phyloP scores from a whole-genome alignment of 2,888 invertebrate genomes.

The Phortica okadai region DNA sequence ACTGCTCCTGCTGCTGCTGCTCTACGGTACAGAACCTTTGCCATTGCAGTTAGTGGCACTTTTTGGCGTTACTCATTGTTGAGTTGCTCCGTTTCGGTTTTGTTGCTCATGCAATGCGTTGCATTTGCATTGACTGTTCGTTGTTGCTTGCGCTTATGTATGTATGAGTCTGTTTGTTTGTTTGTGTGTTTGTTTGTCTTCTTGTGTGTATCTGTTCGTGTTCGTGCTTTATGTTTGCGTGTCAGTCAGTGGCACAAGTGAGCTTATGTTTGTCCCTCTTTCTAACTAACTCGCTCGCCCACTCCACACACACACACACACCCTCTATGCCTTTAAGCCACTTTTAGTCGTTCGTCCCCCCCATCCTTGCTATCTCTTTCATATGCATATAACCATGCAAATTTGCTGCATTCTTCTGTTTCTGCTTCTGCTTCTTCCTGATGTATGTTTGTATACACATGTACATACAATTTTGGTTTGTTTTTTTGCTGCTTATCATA shows the following conservation, averaged over 20 bases:
- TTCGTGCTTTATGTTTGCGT: not conserved
- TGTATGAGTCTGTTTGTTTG: not conserved
- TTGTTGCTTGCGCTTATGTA: constrained; percentile 31
- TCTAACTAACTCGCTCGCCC: not conserved
- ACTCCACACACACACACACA: not conserved
- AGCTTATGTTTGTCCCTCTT: not conserved
- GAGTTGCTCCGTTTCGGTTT: constrained; percentile 35
- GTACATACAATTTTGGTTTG: too few relatives aligned
- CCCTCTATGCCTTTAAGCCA: not conserved
- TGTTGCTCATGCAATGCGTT: constrained; percentile 36
- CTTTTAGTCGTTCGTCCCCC: not conserved
- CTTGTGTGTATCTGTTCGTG: constrained; percentile 6
- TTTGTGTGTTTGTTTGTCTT: constrained; percentile 35
- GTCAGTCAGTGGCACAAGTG: constrained; percentile 20
- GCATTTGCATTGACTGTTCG: constrained; percentile 60
- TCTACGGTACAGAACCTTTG: too few relatives aligned
- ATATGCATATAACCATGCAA: constrained; percentile 16
- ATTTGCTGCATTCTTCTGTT: constrained; percentile 14
- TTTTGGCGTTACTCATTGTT: not conserved
- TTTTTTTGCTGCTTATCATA: too few relatives aligned
- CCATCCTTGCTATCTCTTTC: not conserved
- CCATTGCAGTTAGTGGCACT: too few relatives aligned
- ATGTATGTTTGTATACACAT: too few relatives aligned
- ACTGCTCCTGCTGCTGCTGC: constrained; percentile 7
- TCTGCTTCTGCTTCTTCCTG: not conserved